Base-by-base conservation (phyloP, 2,888 invertebrate genomes). In the Apodemia mormo region DNA sequence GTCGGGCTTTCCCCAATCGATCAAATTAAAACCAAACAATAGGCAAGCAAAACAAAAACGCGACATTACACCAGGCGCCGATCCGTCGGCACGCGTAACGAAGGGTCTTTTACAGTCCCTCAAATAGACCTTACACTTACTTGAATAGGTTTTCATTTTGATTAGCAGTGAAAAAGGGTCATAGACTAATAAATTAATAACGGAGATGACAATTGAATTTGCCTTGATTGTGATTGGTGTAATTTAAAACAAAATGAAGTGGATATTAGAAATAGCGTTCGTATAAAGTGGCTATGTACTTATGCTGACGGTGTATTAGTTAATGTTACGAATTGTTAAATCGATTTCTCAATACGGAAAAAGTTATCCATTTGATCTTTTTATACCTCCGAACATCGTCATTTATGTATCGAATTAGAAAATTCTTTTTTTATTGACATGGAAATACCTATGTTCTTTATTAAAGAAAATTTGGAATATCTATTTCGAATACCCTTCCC, bases 31-130 rank as follows among this genome's bases (percentile, higher is more conserved):
- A 71, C 68, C 72, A 70, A 74, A 68, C 61, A 30, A 61, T n/a
- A 14, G 14, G 45, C 52, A 40, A 49, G 37, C 14, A 69, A 69
- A 69, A 69, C 68, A 74, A 72, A 76, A 74, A 76, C 71, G 73
- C 72, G 72, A 76, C 73, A 71, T 75, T 74, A 72, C 73, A 66
- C 69, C 75, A 69, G 79, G 80, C 80, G 79, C 80, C 80, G 68
- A 71, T 70, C 71, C 66, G 80, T 74, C 80, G 80, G 74, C 76
- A 75, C 75, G 77, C 73, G 75, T 76, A 75, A 68, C 70, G 73
- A 70, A 72, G 76, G 74, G 73, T 76, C 72, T 52, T 30, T 29
- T 22, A 68, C 10, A 52, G 6, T 14, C 29, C 30, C 43, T 64
- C 54, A 68, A 72, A 73, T 74, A 71, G 70, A 72, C 64, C 68